Percentiles rank a stretch among this genome's conserved stretches.
Evolutionary conservation across 1,140 invertebrate genomes (phyloP).

Genomic region (Drosophila dunni): DNA sequence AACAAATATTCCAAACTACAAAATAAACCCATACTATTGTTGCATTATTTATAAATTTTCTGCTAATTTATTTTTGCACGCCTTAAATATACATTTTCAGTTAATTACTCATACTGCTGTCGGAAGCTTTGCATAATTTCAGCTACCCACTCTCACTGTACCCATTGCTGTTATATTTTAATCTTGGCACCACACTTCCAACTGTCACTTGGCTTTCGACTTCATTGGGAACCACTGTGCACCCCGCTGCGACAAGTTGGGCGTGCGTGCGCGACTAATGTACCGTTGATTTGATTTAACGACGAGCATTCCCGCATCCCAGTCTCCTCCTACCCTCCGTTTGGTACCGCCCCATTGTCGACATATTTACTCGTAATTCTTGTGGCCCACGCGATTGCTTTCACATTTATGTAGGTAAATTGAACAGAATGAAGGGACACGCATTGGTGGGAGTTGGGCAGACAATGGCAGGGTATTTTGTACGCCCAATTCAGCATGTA

Average conservation of each 20-base stretch:
- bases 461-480: slow-evolving; percentile 8
- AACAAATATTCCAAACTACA: too few species aligned
- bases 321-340: too few species aligned
- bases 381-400: slow-evolving; percentile 50
- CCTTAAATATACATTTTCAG: too few species aligned
- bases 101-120: too few species aligned
- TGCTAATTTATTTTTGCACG: too few species aligned
- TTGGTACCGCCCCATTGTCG: background rate
- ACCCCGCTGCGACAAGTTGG: background rate
- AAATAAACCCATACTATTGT: too few species aligned
- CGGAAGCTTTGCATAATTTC: too few species aligned
- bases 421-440: background rate
- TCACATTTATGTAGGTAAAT: slow-evolving; percentile 39
- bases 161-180: background rate
- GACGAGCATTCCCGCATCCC: slow-evolving; percentile 12
- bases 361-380: slow-evolving; percentile 33
- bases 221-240: slow-evolving; percentile 10
- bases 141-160: too few species aligned
- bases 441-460: background rate
- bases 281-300: slow-evolving; percentile 74
- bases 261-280: slow-evolving; percentile 53
- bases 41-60: too few species aligned
- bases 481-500: slow-evolving; percentile 37
- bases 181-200: background rate
- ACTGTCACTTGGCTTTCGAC: background rate